Base-by-base conservation (phyloP, 2,113 vertebrate genomes). In the Chaenocephalus aceratus region DNA sequence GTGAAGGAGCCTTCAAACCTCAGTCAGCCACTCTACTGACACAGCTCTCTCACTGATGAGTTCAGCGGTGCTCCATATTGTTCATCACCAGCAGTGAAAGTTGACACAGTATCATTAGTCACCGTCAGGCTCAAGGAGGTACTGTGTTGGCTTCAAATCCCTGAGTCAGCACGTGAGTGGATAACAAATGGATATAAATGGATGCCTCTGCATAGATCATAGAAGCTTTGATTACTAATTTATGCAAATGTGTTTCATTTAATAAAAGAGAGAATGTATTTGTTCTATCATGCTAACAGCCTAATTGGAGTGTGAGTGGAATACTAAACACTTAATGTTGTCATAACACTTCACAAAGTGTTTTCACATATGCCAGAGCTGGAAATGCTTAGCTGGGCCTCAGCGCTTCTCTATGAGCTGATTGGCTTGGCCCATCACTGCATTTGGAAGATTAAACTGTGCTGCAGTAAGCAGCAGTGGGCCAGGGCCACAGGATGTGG, bases 381-480 rank as follows among this genome's bases (percentile, higher is more conserved):
- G 74, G 75, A 89, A 88, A 67, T 86, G 89, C 82, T 86, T 57
- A 68, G 86, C 86, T 78, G 69, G 78, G 78, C 15, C 53, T 77
- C 58, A 21, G 72, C 13, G 62, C 21, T 78, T 76, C 65, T 45
- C 78, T 82, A 23, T 84, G 83, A 70, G 73, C 69, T 84, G 90
- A 90, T 88, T 89, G 88, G 80, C 82, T 90, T 76, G 88, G 90
- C 78, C 80, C 80, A 61, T 82, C 58, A 21, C 88, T 89, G 87
- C 86, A 86, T 93, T 93, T 92, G 81, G 82, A 85, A 92, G 89
- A 94, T 95, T 93, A 93, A 89, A 85, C 87, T 63, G 54, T 83
- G 54, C 88, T 89, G 92, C 90, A 90, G 86, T 84, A 90, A 16
- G 44, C 80, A 88, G 86, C 75, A 23, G 83, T 51, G 82, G 36